Conservation (phyloP, 2,888 invertebrate genomes). For the Neoitamus cyanurus region DNA sequence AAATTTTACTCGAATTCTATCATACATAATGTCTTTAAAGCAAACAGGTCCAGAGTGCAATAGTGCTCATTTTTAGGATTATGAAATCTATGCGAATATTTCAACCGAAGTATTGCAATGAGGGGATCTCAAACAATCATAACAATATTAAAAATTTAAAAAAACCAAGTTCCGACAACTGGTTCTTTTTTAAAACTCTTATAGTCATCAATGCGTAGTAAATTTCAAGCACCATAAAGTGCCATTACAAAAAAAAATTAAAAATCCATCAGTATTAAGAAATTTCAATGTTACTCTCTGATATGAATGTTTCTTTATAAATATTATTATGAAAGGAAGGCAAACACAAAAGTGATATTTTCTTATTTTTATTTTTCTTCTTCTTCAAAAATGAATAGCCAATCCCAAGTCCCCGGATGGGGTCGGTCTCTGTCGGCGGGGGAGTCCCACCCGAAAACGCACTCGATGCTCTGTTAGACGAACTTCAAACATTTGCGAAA, state of each 20-base stretch:
- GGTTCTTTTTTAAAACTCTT: neutral
- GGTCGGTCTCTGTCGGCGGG: constrained; percentile 71
- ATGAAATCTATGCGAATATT: too few relatives aligned
- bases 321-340: constrained; percentile 8
- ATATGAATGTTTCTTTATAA: constrained; percentile 30
- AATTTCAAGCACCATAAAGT: too few relatives aligned
- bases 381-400: constrained; percentile 64
- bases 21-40: too few relatives aligned
- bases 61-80: too few relatives aligned
- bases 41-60: too few relatives aligned
- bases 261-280: constrained; percentile 40
- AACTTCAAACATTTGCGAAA: constrained; percentile 88
- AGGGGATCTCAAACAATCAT: too few relatives aligned
- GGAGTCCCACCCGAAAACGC: constrained; percentile 84
- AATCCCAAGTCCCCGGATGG: constrained; percentile 74
- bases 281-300: constrained; percentile 23
- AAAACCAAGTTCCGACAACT: too few relatives aligned
- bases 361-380: constrained; percentile 43
- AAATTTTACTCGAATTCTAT: too few relatives aligned
- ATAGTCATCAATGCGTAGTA: too few relatives aligned
- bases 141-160: too few relatives aligned
- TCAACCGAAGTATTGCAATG: too few relatives aligned
- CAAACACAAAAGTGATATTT: constrained; percentile 18
- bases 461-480: constrained; percentile 96
- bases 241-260: neutral